phyloP scores from a whole-genome alignment of 1,140 invertebrate genomes.

The Drosophila asahinai region DNA sequence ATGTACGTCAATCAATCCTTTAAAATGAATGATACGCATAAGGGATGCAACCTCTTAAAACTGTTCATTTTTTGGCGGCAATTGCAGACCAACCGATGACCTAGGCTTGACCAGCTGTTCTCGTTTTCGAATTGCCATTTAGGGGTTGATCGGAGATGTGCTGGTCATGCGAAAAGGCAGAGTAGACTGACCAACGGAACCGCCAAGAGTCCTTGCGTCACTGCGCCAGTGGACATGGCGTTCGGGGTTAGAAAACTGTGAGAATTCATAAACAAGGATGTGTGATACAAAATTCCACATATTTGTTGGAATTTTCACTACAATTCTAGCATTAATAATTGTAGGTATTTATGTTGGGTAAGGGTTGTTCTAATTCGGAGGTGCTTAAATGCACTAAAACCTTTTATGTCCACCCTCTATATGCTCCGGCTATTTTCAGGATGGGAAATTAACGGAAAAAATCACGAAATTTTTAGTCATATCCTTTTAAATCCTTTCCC shows the following conservation, averaged over 20 bases:
- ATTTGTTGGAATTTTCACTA: constrained; percentile 2
- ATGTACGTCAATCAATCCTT: constrained; percentile 49
- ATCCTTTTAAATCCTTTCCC: constrained; percentile 63
- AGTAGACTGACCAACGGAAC: constrained; percentile 52
- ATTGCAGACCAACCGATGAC: constrained; percentile 54
- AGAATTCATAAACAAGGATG: constrained; percentile 4
- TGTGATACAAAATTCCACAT: not conserved
- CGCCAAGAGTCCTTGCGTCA: constrained; percentile 20
- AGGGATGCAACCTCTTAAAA: constrained; percentile 36
- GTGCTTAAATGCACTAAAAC: constrained; percentile 1
- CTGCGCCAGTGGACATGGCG: not conserved
- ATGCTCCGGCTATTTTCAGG: not conserved
- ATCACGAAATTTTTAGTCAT: constrained; percentile 48
- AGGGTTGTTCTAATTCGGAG: constrained; percentile 52
- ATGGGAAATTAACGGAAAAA: constrained; percentile 53
- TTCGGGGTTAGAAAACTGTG: constrained; percentile 15
- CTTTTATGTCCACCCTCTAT: constrained; percentile 12
- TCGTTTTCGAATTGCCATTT: constrained; percentile 37
- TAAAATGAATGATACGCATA: constrained; percentile 2
- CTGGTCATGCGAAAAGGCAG: constrained; percentile 71
- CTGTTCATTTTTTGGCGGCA: constrained; percentile 70
- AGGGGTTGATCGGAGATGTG: constrained; percentile 65
- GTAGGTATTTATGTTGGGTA: constrained; percentile 40
- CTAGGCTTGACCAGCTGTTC: constrained; percentile 63
- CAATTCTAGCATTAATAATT: constrained; percentile 49